A percentile compares a stretch with the other conserved stretches of the same genome.
Evolutionary conservation across 1,140 invertebrate genomes (phyloP).

Genomic region (Thaumatotibia leucotreta): DNA sequence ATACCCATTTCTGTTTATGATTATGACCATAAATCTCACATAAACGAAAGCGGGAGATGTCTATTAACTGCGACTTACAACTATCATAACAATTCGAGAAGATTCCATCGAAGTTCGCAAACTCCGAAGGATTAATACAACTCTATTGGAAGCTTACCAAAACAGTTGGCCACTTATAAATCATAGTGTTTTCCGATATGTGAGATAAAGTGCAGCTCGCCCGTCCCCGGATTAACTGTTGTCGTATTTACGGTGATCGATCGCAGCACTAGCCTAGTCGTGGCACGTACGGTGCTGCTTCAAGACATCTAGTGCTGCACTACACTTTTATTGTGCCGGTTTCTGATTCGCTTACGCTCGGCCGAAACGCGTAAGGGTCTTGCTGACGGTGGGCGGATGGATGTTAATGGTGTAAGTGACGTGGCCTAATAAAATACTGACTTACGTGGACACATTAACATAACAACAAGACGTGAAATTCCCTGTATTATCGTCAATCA

Average conservation of each 20-base stretch:
- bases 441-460: no score
- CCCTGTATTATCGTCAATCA: no score
- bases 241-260: constrained; percentile 35
- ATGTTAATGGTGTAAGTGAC: no score
- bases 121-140: background rate
- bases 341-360: background rate
- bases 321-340: constrained; percentile 2
- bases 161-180: background rate
- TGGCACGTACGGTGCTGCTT: constrained; percentile 24
- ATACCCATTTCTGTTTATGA: no score
- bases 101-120: background rate
- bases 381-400: background rate
- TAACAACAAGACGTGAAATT: no score
- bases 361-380: background rate
- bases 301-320: constrained; percentile 22
- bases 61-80: background rate
- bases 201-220: constrained; percentile 20
- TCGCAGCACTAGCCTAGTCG: constrained; percentile 29
- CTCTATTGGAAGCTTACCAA: background rate
- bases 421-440: no score
- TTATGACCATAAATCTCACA: background rate
- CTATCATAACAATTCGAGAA: background rate
- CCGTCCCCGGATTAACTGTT: constrained; percentile 32
- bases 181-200: constrained; percentile 16
- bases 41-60: background rate